Base-by-base conservation (phyloP, 1,140 invertebrate species). In the Aphelinus certus region DNA sequence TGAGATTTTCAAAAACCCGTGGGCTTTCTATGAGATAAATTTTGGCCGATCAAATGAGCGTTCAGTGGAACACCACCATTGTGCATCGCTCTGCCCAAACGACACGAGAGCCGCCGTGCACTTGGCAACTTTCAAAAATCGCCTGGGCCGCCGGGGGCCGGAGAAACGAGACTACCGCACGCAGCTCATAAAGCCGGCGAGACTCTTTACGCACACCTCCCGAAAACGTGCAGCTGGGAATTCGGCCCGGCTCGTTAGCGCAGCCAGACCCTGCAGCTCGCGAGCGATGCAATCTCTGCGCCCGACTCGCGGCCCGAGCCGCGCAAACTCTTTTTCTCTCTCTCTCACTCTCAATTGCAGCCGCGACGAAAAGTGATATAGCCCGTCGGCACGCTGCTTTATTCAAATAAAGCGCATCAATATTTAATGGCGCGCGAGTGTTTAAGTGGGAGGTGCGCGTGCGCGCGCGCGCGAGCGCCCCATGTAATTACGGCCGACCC, bases 321-420 rank as follows among this genome's bases (percentile, higher is more conserved):
- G 10, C n/a, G n/a, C 51, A 42, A 47, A 10, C 9, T 42, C 10
- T 26, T 48, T 53, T 58, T 10, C 71, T 51, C 61, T 53, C 26
- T 7, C 51, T n/a, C 60, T 57, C 53, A 46, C 53, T 51, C 70
- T 62, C 48, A 48, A 43, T 66, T 66, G 55, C 26, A 47, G 10
- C 57, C 65, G 72, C 65, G 72, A 68, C 65, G 72, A 74, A 74
- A 74, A 51, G 58, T 61, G 63, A 73, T 67, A 49, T 47, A 48
- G 60, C 53, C 62, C 5, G 55, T 5, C n/a, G 63, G 63, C 63
- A 46, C 69, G 42, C 43, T 46, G 71, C 47, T 83, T 84, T 84
- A 84, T 85, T 84, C 83, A 84, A 85, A 85, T 83, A 80, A 77
- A 74, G 57, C 78, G 71, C 82, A 85, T 85, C 84, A 84, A 83